These are phyloP conservation scores for Drosophila nr. medialis DNA, from an alignment of 2,888 invertebrate species.

Conservation along the genomic window DNA sequence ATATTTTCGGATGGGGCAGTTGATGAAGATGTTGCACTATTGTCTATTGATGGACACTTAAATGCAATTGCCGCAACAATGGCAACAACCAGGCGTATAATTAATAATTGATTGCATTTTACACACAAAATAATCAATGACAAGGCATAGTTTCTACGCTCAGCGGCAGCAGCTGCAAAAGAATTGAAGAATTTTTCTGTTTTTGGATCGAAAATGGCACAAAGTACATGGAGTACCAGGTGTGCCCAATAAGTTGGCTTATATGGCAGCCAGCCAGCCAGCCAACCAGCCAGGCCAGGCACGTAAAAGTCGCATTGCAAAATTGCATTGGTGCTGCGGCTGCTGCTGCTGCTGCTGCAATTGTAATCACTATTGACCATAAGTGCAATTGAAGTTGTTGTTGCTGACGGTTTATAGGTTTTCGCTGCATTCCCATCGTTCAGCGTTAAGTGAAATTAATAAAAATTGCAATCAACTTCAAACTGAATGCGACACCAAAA, in stretches of 20 bases:
- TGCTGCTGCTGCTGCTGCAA: conserved; percentile 54
- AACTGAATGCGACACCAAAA: conserved; percentile 71
- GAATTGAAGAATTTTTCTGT: conserved; percentile 61
- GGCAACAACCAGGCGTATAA: conserved; percentile 72
- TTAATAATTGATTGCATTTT: conserved; percentile 78
- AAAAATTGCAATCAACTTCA: conserved; percentile 69
- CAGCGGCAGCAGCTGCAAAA: conserved; percentile 38
- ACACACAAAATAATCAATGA: conserved; percentile 49
- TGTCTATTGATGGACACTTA: conserved; percentile 57
- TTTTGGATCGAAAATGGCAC: conserved; percentile 63
- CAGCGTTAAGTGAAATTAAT: conserved; percentile 75
- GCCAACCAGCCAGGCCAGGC: conserved; percentile 17
- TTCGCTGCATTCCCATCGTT: conserved; percentile 68
- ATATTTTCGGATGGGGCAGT: conserved; percentile 22
- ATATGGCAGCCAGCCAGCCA: conserved; percentile 52
- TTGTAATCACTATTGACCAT: conserved; percentile 72
- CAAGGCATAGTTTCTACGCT: conserved; percentile 3
- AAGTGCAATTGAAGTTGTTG: conserved; percentile 33
- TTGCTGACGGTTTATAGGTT: conserved; percentile 31
- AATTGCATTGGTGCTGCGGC: conserved; percentile 45
- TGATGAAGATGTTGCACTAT: conserved; percentile 73
- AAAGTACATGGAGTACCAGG: conserved; percentile 66
- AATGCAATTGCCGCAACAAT: conserved; percentile 59
- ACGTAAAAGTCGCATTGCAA: conserved; percentile 69
- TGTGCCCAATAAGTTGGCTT: conserved; percentile 66